Percentiles rank a stretch among this genome's conserved stretches.
These are phyloP conservation scores for Apodemus agrarius DNA, from an alignment of 2,797 vertebrate species.

Conservation along the genomic window DNA sequence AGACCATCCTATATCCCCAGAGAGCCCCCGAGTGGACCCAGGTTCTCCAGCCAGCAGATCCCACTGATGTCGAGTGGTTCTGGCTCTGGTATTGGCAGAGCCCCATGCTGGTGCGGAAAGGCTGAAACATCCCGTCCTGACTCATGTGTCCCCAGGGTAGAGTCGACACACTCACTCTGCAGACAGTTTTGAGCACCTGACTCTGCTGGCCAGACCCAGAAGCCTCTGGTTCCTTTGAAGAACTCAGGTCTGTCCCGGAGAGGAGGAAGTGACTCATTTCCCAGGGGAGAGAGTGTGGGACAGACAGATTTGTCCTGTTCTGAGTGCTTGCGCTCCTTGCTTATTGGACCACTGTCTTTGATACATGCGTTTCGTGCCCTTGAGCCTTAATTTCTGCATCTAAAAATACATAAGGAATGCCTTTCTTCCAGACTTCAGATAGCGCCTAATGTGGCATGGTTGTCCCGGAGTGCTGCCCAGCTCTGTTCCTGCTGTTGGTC, in stretches of 20 bases:
- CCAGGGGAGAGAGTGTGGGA: not conserved
- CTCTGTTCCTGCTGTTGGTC: not conserved
- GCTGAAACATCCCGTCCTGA: not conserved
- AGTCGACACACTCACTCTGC: not conserved
- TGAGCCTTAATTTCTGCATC: not conserved
- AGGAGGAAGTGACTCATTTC: not conserved
- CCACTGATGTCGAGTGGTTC: not conserved
- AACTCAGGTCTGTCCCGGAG: not conserved
- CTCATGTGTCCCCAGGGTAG: not conserved
- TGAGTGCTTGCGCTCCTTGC: not conserved
- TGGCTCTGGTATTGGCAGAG: not conserved
- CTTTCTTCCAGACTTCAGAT: not conserved
- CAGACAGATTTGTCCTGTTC: fast-evolving
- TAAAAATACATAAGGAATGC: not conserved
- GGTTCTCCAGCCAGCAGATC: too few relatives aligned
- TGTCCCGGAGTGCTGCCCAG: too few relatives aligned
- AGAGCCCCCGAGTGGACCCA: not conserved
- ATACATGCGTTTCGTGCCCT: not conserved
- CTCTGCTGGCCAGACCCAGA: not conserved
- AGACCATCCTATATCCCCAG: not conserved
- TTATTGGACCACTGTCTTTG: not conserved
- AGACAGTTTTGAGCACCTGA: not conserved
- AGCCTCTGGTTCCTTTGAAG: not conserved
- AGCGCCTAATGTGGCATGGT: fast-evolving
- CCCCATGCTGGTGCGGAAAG: not conserved